phyloP scores from a whole-genome alignment of 1,140 invertebrate species.

The Oppia nitens region DNA sequence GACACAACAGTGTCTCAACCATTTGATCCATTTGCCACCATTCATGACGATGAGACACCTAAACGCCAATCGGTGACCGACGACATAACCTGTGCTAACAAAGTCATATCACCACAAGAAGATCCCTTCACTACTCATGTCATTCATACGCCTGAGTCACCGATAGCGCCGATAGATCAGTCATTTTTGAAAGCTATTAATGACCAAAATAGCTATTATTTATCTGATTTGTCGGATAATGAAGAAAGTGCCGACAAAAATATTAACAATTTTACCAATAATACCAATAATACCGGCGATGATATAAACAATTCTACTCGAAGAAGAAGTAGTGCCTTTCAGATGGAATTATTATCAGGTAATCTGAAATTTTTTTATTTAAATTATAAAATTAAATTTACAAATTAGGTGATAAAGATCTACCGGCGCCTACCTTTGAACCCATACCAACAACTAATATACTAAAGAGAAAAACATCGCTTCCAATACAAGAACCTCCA shows the following conservation, averaged over 20 bases:
- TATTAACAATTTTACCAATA: neutral
- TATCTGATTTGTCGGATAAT: constrained; percentile 6
- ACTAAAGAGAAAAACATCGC: neutral
- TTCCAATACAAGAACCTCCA: neutral
- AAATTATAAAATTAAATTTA: neutral
- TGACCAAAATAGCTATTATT: neutral
- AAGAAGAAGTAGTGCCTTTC: constrained; percentile 10
- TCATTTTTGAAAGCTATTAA: neutral
- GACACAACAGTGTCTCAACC: neutral
- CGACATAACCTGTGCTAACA: neutral
- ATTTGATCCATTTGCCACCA: constrained; percentile 19
- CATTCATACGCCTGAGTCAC: neutral
- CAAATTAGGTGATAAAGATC: neutral
- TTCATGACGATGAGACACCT: constrained; percentile 13
- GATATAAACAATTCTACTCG: neutral
- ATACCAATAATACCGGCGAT: neutral
- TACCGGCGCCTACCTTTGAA: neutral
- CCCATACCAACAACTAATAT: neutral
- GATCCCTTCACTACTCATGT: neutral
- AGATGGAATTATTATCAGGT: constrained; percentile 7
- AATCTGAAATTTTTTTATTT: too few species aligned
- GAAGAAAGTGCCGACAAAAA: neutral
- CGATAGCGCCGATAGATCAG: neutral
- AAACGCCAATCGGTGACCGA: neutral
- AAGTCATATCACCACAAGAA: neutral